Evolutionary conservation across 2,797 vertebrate species (phyloP), one percentile per base, ranked within the genome.

Genomic region (Allobates femoralis): DNA sequence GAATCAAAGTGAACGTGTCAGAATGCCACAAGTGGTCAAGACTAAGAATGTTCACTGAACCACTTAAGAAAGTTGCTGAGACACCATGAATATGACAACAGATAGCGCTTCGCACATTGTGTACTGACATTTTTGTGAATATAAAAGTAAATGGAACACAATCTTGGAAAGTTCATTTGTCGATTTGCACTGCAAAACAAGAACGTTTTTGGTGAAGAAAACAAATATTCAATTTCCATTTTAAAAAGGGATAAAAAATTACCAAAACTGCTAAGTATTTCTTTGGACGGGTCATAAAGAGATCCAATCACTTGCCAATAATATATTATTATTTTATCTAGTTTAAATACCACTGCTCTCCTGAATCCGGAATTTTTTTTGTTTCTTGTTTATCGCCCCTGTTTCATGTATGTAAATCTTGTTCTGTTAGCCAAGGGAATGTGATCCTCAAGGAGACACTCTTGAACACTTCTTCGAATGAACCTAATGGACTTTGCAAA

Each of bases 21-120:
- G 90, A 91, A 92, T 95, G 96, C 96, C 96, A 96, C 92, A 95
- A 93, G 82, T 91, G 91, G 94, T 97, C 96, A 96, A 93, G 94
- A 94, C 95, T 95, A 91, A 92, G 90, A 91, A 94, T 94, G 94
- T 91, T 95, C 94, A 89, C 89, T 96, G 95, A 97, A 95, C 94
- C 94, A 92, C 92, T 92, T 95, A 92, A 94, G 92, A 92, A 91
- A 94, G 89, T 88, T 91, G 93, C 91, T 89, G 92, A 92, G 88
- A 56, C 51, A 15, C 51, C 84, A 23, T 32, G 79, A 81, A 73
- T 83, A 83, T 55, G 51, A 83, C 53, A 82, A 82, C 79, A 62
- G 11, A 60, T 41, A 41, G 34, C 3, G 16, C n/a, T n/a, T 18
- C 14, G 19, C 8, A n/a, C 37, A n/a, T 62, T 58, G 53, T n/a